Percentiles rank a stretch among this genome's conserved stretches.
Evolutionary conservation across 92 coral and sea anemone species (phyloP).

Genomic region (Epizoanthus ramosus): DNA sequence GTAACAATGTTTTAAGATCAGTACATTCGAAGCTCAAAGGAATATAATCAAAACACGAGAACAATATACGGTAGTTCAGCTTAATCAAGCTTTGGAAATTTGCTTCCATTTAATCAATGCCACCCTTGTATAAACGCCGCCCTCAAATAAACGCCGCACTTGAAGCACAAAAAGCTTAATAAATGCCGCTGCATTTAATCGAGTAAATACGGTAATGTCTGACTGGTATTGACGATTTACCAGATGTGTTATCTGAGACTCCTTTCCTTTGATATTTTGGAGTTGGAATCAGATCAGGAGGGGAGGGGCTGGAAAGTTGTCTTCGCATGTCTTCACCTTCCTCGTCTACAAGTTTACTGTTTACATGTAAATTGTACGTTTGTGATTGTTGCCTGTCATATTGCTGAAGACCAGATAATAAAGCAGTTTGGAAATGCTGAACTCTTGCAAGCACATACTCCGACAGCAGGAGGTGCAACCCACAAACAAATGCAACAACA

Average conservation of each 20-base stretch:
- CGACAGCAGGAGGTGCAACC: slow-evolving; percentile 4
- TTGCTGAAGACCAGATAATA: not conserved
- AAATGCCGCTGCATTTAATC: too few species aligned
- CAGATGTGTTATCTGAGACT: slow-evolving; percentile 55
- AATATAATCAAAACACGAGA: too few species aligned
- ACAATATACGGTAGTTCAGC: too few species aligned
- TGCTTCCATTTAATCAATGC: too few species aligned
- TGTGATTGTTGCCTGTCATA: not conserved
- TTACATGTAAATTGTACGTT: not conserved
- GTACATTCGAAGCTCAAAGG: too few species aligned
- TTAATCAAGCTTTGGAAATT: too few species aligned
- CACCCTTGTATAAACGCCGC: too few species aligned
- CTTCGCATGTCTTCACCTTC: slow-evolving; percentile 46
- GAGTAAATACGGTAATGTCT: not conserved
- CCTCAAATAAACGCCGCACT: too few species aligned
- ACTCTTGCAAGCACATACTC: not conserved
- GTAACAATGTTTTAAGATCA: too few species aligned
- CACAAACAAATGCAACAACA: not conserved
- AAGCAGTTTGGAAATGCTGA: slow-evolving; percentile 11
- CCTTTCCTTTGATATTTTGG: slow-evolving; percentile 66
- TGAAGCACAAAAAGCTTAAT: too few species aligned
- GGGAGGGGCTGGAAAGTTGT: slow-evolving; percentile 60
- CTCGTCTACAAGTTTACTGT: not conserved
- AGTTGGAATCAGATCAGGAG: slow-evolving; percentile 69
- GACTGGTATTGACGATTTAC: slow-evolving; percentile 27